Evolutionary conservation across 2,888 invertebrate genomes (phyloP).

Genomic region (Boloria selene): DNA sequence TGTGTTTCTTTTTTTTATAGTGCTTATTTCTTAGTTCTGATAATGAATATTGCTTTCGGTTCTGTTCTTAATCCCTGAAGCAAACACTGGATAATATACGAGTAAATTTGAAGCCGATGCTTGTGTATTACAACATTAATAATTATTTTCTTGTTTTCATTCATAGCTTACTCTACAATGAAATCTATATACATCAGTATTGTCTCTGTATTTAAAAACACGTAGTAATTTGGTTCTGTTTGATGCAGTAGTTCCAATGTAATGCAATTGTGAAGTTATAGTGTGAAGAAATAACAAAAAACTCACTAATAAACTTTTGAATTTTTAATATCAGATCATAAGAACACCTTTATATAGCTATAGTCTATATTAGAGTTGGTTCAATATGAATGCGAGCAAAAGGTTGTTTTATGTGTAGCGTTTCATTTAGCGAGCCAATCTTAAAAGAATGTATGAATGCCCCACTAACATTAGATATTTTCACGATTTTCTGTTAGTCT

Average conservation of each 20-base stretch:
- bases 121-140: neutral
- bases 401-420: slow-evolving; percentile 49
- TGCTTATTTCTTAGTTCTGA: slow-evolving; percentile 34
- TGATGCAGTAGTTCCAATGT: no score
- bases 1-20: slow-evolving; percentile 32
- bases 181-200: no score
- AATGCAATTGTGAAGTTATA: no score
- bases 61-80: slow-evolving; percentile 21
- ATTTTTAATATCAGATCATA: no score
- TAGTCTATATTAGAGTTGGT: neutral
- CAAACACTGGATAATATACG: neutral
- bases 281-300: no score
- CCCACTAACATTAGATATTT: slow-evolving; percentile 22
- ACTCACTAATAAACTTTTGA: no score
- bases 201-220: no score
- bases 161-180: no score
- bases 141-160: no score
- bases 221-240: no score
- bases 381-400: slow-evolving; percentile 18
- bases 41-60: slow-evolving; percentile 30
- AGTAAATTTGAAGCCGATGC: slow-evolving; percentile 5
- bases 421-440: slow-evolving; percentile 60
- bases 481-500: slow-evolving; percentile 25
- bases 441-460: slow-evolving; percentile 32
- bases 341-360: neutral